phyloP scores from a whole-genome alignment of 2,888 invertebrate genomes.

The Chrysolina haemoptera region DNA sequence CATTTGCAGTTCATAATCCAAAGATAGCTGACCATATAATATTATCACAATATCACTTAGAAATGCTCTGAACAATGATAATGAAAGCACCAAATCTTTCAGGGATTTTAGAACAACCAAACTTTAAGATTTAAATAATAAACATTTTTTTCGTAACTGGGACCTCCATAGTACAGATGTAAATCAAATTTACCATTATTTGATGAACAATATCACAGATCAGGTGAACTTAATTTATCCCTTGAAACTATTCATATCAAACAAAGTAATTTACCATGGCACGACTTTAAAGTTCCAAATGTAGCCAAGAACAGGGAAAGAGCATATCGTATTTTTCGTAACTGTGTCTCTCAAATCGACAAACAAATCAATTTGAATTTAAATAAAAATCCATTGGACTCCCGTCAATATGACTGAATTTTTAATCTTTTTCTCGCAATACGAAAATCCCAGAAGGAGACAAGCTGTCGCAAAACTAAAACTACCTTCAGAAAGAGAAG shows the following conservation, averaged over 20 bases:
- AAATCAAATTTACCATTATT: slow-evolving; percentile 7
- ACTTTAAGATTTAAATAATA: slow-evolving; percentile 16
- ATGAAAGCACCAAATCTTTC: slow-evolving; percentile 5
- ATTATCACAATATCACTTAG: slow-evolving; percentile 20
- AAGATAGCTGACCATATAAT: neutral
- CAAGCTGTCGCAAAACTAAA: too few species aligned
- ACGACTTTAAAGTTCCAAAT: neutral
- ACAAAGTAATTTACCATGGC: slow-evolving; percentile 19
- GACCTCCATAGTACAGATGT: slow-evolving; percentile 17
- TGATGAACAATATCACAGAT: neutral
- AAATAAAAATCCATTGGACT: too few species aligned
- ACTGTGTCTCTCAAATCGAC: slow-evolving; percentile 25
- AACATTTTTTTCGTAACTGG: slow-evolving; percentile 14
- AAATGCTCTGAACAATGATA: neutral
- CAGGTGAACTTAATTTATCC: neutral
- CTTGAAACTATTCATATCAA: neutral
- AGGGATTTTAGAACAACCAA: slow-evolving; percentile 17
- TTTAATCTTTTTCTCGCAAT: too few species aligned
- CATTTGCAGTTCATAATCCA: slow-evolving; percentile 6
- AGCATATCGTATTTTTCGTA: slow-evolving; percentile 10
- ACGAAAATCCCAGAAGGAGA: too few species aligned
- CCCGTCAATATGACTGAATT: too few species aligned
- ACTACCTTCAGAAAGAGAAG: too few species aligned
- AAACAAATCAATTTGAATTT: slow-evolving; percentile 23
- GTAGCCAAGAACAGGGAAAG: neutral